These are phyloP conservation scores for Cranoglanis bouderius DNA, from an alignment of 2,113 vertebrate genomes.

Conservation along the genomic window DNA sequence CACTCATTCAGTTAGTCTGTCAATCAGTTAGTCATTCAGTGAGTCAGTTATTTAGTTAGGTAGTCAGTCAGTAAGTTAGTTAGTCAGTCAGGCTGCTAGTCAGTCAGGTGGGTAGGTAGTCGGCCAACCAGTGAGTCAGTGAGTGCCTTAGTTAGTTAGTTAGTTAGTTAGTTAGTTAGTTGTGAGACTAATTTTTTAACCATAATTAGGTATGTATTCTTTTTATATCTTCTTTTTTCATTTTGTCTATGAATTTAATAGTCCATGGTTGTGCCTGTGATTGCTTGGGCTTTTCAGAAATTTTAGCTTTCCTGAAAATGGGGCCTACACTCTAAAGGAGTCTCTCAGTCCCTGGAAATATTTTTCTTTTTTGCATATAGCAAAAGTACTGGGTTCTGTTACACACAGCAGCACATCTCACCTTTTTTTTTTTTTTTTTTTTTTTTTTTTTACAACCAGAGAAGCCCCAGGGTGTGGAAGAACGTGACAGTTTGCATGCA, in stretches of 20 bases:
- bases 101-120: too few relatives aligned
- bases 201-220: background rate
- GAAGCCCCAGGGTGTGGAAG: conserved; percentile 36
- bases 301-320: conserved; percentile 34
- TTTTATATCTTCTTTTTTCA: background rate
- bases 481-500: conserved; percentile 46
- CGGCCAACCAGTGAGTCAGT: too few relatives aligned
- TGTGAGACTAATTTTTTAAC: background rate
- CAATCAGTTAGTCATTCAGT: background rate
- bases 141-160: too few relatives aligned
- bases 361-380: background rate
- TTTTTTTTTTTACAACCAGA: conserved; percentile 21
- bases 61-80: background rate
- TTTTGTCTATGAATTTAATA: background rate
- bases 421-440: background rate
- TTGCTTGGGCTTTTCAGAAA: conserved; percentile 20
- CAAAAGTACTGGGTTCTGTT: background rate
- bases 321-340: background rate
- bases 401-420: background rate
- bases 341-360: background rate
- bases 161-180: background rate
- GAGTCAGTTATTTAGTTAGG: background rate
- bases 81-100: background rate
- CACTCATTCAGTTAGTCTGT: background rate
- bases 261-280: background rate